Evolutionary conservation across 2,113 vertebrate species (phyloP).

Genomic region (Helogale parvula): DNA sequence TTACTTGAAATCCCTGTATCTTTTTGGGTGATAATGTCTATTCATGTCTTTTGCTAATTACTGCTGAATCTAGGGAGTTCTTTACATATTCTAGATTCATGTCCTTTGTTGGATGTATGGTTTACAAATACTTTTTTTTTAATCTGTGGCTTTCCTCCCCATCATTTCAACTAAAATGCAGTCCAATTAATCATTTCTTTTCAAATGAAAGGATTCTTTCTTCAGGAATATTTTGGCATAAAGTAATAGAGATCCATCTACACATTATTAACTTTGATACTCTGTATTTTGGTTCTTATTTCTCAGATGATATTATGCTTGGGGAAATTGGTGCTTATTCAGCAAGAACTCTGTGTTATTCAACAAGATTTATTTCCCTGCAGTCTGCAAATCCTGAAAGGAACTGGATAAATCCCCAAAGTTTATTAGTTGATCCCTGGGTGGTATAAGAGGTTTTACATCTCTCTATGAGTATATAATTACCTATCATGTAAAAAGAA

Average conservation of each 20-base stretch:
- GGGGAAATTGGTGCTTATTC: not conserved
- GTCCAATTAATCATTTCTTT: conserved; percentile 1
- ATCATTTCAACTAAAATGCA: not conserved
- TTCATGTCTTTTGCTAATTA: not conserved
- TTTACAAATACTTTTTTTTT: not conserved
- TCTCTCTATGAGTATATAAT: conserved; percentile 65
- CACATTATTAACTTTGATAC: not conserved
- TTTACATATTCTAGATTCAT: not conserved
- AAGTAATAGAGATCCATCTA: not conserved
- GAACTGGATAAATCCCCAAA: conserved; percentile 58
- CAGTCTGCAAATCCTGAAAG: conserved; percentile 69
- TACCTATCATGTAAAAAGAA: not conserved
- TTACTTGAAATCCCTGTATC: not conserved
- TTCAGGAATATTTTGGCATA: not conserved
- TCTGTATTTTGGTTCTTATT: not conserved
- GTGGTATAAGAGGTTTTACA: conserved; percentile 77
- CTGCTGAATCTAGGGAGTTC: not conserved
- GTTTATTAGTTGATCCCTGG: conserved; percentile 72
- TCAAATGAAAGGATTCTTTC: not conserved
- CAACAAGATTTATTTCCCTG: conserved; percentile 65
- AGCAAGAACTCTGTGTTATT: conserved; percentile 73
- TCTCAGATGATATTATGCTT: not conserved
- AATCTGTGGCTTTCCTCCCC: not conserved
- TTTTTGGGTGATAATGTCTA: not conserved
- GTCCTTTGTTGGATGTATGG: not conserved